These are phyloP conservation scores for Geophilus truncorum DNA, from an alignment of 2,888 invertebrate genomes.

Conservation along the genomic window DNA sequence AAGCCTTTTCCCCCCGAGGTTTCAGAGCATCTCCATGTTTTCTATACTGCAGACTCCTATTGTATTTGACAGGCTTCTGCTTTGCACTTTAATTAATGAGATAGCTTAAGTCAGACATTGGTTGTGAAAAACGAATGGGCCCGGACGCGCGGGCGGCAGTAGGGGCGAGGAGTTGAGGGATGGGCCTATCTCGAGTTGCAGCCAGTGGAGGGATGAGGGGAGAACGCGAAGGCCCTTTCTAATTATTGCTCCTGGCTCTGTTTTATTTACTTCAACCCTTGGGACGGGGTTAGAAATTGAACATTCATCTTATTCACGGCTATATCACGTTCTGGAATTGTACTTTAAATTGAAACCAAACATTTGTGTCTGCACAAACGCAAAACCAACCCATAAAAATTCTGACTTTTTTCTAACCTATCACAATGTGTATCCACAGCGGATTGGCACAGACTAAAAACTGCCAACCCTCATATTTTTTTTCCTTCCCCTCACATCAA, in stretches of 20 bases:
- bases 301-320: neutral
- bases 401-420: neutral
- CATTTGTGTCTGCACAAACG: neutral
- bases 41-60: neutral
- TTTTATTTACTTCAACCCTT: conserved; percentile 3
- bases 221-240: neutral
- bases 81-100: conserved; percentile 18
- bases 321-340: neutral
- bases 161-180: conserved; percentile 12
- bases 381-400: neutral
- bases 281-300: neutral
- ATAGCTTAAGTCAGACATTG: conserved; percentile 24
- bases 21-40: neutral
- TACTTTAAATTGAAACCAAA: neutral
- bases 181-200: conserved; percentile 27
- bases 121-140: conserved; percentile 22
- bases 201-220: neutral
- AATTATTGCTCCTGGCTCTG: conserved; percentile 19
- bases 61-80: conserved; percentile 23
- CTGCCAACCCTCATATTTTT: neutral
- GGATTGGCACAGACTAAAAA: conserved; percentile 7
- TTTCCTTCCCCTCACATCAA: neutral
- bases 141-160: conserved; percentile 24
- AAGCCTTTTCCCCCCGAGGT: conserved; percentile 5
- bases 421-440: neutral